These are phyloP conservation scores for Microplitis deprimator DNA, from an alignment of 2,888 invertebrate species.

Conservation along the genomic window DNA sequence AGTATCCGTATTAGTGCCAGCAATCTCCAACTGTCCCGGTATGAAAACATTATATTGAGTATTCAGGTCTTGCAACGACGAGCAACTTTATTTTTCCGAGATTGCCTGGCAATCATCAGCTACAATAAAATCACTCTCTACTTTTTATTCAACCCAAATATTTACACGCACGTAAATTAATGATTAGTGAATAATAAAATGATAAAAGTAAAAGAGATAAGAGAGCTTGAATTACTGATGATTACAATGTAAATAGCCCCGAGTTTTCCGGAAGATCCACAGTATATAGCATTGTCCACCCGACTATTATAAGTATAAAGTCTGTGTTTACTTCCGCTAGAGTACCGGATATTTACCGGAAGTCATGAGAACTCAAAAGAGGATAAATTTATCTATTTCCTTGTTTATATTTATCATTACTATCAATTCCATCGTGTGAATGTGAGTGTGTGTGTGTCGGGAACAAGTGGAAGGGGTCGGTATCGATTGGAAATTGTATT, in stretches of 20 bases:
- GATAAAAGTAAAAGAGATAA: too few relatives aligned
- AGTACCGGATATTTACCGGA: background rate
- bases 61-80: slow-evolving; percentile 29
- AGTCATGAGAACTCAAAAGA: background rate
- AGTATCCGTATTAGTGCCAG: background rate
- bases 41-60: slow-evolving; percentile 37
- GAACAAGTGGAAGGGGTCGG: background rate
- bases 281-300: too few relatives aligned
- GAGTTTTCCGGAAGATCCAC: too few relatives aligned
- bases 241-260: too few relatives aligned
- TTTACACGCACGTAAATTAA: too few relatives aligned
- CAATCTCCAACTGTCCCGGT: background rate
- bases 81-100: background rate
- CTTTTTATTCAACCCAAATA: background rate
- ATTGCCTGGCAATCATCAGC: background rate
- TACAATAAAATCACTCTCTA: background rate
- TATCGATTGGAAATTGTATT: background rate
- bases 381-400: slow-evolving; percentile 1
- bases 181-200: too few relatives aligned
- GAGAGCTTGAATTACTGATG: too few relatives aligned
- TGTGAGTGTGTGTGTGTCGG: background rate
- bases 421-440: background rate
- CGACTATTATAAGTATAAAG: background rate
- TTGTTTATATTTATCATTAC: background rate
- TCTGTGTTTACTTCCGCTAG: background rate